phyloP scores from a whole-genome alignment of 2,888 invertebrate genomes.

The Lasioglossum calceatum region DNA sequence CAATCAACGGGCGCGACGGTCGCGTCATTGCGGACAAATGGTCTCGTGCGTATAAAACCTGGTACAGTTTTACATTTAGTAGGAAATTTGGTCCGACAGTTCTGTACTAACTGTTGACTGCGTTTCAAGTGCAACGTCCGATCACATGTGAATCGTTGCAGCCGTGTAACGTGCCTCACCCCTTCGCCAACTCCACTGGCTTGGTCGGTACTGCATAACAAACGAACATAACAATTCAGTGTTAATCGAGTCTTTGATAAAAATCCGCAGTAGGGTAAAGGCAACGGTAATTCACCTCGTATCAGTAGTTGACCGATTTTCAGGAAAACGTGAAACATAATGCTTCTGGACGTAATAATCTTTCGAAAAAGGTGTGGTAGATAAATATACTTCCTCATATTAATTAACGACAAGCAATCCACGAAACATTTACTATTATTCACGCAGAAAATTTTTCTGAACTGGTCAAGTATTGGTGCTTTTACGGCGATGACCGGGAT shows the following conservation, averaged over 20 bases:
- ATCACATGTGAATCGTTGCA: constrained; percentile 97
- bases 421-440: no score
- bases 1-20: constrained; percentile 36
- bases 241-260: neutral
- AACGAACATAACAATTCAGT: neutral
- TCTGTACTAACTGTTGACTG: constrained; percentile 72
- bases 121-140: constrained; percentile 58
- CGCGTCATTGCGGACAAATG: constrained; percentile 53
- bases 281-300: no score
- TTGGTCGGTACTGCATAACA: constrained; percentile 93
- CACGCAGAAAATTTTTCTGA: no score
- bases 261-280: neutral
- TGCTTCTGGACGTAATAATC: no score
- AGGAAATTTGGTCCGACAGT: constrained; percentile 80
- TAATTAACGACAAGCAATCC: no score
- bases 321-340: no score
- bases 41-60: constrained; percentile 60
- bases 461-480: no score
- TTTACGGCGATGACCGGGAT: neutral
- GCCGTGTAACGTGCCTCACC: constrained; percentile 97
- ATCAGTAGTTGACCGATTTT: no score
- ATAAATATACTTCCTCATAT: no score
- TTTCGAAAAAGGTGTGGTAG: no score
- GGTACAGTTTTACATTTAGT: constrained; percentile 75
- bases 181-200: constrained; percentile 96